Percentiles rank a stretch among this genome's conserved stretches.
phyloP scores from a whole-genome alignment of 1,140 invertebrate species.

The Lamellibrachia luymesi region DNA sequence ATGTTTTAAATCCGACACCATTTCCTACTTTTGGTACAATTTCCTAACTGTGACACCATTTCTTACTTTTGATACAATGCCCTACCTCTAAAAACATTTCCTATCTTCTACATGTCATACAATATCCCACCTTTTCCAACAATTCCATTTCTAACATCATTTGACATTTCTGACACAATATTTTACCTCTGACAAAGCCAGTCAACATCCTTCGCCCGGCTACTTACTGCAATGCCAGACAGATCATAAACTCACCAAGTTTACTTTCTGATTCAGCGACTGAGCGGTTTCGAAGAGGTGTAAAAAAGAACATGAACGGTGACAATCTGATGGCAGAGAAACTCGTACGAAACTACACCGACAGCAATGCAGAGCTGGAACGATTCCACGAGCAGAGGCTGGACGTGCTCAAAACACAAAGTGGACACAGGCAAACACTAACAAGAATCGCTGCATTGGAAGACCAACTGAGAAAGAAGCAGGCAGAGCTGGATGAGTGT shows the following conservation, averaged over 20 bases:
- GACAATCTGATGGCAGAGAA: neutral
- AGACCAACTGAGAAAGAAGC: neutral
- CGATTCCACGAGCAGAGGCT: neutral
- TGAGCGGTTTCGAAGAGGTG: neutral
- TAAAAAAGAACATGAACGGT: neutral
- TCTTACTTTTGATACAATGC: neutral
- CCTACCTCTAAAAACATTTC: neutral
- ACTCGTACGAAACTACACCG: neutral
- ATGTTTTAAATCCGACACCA: neutral
- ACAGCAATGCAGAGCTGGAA: neutral
- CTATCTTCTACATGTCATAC: neutral
- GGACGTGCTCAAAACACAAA: neutral
- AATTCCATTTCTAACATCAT: no score
- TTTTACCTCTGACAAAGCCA: neutral
- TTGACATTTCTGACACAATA: no score
- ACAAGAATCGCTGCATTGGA: neutral
- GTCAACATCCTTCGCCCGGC: neutral
- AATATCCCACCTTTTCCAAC: neutral
- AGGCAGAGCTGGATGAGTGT: neutral
- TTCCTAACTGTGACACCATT: neutral
- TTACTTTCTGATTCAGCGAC: neutral
- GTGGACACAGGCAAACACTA: neutral
- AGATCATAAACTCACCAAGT: neutral
- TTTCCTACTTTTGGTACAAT: neutral
- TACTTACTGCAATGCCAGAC: neutral